Conservation (phyloP, 37 sponge, comb jelly and placozoan species). For the Spongia lamella region DNA sequence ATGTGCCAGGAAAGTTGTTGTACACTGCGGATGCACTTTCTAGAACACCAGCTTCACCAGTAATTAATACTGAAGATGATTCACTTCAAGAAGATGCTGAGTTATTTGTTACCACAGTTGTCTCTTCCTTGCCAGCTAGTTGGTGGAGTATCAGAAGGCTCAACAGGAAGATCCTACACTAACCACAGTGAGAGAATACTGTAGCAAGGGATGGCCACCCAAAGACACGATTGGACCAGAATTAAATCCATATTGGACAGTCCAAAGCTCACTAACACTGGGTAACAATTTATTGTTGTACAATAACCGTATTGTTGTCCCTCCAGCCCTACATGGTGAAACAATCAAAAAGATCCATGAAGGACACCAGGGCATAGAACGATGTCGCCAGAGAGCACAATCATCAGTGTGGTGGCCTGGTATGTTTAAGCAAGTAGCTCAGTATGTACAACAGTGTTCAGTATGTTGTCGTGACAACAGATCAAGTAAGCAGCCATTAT, state of each 20-base stretch:
- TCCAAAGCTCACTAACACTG: background rate
- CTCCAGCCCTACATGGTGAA: background rate
- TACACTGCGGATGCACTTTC: slow-evolving; percentile 30
- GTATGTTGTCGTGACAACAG: background rate
- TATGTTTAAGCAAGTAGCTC: no score
- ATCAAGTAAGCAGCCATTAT: background rate
- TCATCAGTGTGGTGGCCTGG: no score
- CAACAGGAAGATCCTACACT: background rate
- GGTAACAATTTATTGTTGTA: background rate
- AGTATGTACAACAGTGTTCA: no score
- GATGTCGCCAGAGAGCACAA: background rate
- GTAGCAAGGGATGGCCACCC: slow-evolving; percentile 10
- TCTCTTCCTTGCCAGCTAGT: background rate
- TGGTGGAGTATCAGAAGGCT: no score
- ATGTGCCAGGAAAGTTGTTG: background rate
- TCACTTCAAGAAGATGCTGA: no score
- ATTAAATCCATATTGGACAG: slow-evolving; percentile 23
- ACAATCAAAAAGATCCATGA: slow-evolving; percentile 6
- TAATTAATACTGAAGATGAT: background rate
- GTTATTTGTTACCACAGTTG: background rate
- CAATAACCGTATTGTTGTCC: slow-evolving; percentile 5
- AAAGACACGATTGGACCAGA: background rate
- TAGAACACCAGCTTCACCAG: slow-evolving; percentile 1
- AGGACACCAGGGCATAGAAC: slow-evolving; percentile 25
- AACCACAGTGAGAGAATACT: slow-evolving; percentile 2